Evolutionary conservation across 2,888 invertebrate genomes (phyloP).

Genomic region (Boloria selene): DNA sequence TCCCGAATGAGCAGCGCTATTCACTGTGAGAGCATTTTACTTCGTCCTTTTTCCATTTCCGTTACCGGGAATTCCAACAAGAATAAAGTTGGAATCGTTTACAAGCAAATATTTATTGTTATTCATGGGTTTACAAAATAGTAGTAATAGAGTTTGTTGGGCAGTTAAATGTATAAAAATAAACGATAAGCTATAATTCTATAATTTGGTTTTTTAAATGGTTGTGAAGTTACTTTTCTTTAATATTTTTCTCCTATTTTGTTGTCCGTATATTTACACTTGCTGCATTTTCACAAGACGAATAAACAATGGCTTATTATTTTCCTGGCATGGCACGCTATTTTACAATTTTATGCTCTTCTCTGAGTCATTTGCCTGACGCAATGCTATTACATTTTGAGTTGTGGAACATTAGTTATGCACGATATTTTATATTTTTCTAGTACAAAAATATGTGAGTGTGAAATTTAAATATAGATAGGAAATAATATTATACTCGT

Average conservation of each 20-base stretch:
- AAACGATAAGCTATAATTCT: too few relatives aligned
- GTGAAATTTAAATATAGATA: background rate
- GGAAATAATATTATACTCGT: too few relatives aligned
- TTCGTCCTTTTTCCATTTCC: constrained; percentile 23
- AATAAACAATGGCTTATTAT: constrained; percentile 15
- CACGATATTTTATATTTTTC: constrained; percentile 13
- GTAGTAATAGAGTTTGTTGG: background rate
- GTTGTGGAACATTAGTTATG: constrained; percentile 18
- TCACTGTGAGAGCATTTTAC: constrained; percentile 28
- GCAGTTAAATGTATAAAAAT: too few relatives aligned
- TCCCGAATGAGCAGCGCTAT: constrained; percentile 25
- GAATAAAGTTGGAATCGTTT: constrained; percentile 16
- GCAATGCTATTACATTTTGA: constrained; percentile 8
- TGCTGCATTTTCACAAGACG: background rate
- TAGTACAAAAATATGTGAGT: background rate
- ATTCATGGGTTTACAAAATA: background rate
- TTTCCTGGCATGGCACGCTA: constrained; percentile 14
- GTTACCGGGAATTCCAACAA: constrained; percentile 26
- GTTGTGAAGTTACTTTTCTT: background rate
- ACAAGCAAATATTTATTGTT: constrained; percentile 2
- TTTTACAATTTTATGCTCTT: constrained; percentile 22
- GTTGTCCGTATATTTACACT: background rate
- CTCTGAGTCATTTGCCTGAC: constrained; percentile 14
- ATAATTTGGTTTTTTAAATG: too few relatives aligned
- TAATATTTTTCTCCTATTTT: background rate